Evolutionary conservation across 2,888 invertebrate species (phyloP).

Genomic region (Eucriotettix oculatus): DNA sequence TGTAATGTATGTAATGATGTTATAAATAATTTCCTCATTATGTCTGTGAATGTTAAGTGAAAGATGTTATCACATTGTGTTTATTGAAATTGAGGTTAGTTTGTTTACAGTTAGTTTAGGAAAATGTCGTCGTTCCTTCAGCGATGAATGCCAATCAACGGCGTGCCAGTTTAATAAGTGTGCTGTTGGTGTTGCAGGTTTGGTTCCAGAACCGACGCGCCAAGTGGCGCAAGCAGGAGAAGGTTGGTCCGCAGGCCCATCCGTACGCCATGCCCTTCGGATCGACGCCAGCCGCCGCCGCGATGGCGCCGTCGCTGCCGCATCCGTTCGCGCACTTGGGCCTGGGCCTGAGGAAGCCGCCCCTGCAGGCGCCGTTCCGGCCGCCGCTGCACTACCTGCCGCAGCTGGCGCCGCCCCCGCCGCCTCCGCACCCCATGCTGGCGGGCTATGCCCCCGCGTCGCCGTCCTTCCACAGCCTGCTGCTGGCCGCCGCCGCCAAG

Average conservation of each 20-base stretch:
- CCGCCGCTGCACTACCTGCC: conserved; percentile 23
- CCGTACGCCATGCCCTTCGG: conserved; percentile 54
- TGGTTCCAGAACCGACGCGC: conserved; percentile 88
- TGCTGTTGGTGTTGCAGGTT: conserved; percentile 42
- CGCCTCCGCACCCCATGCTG: conserved; percentile 38
- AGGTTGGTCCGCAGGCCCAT: conserved; percentile 78
- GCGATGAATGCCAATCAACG: too few species aligned
- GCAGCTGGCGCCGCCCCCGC: conserved; percentile 39
- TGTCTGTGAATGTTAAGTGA: too few species aligned
- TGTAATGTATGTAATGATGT: too few species aligned
- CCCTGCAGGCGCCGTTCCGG: conserved; percentile 10
- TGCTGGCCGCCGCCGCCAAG: conserved; percentile 19
- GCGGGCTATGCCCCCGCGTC: conserved; percentile 18
- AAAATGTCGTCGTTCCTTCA: too few species aligned
- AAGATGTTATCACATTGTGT: too few species aligned
- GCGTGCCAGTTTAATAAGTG: too few species aligned
- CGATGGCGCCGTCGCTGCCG: conserved; percentile 1
- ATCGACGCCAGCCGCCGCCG: conserved; percentile 24
- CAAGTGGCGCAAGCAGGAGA: conserved; percentile 86
- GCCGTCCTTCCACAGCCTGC: conserved; percentile 14
- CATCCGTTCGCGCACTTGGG: conserved; percentile 23
- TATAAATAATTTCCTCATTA: too few species aligned
- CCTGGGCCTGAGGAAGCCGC: conserved; percentile 28
- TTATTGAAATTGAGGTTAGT: too few species aligned
- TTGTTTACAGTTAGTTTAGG: too few species aligned